Evolutionary conservation across 2,888 invertebrate genomes (phyloP), one percentile per base, ranked within the genome.

Genomic region (Gastracanthus pulcherrimus): DNA sequence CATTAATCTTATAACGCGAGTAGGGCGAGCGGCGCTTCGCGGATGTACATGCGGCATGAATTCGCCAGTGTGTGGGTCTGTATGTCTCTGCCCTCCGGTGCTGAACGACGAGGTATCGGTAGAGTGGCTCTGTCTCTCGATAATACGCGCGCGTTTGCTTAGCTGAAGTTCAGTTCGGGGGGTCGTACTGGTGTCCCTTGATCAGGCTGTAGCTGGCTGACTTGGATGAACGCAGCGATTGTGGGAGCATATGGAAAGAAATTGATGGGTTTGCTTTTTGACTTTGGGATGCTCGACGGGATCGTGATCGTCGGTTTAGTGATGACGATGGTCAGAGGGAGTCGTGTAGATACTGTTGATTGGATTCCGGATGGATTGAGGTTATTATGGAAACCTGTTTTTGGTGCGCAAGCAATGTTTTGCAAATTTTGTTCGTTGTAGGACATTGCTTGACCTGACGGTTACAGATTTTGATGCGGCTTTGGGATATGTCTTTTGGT

Each of bases 1-100:
- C 90, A 90, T 91, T 90, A 90, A 91, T 91, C 90, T 90, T 90
- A 88, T 89, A 89, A 89, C 86, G 88, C 19, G 51, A 66, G 13
- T 55, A 16, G 45, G 34, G 34, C 51, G 31, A 45, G 13, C 38
- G 23, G 41, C 45, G 41, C n/a, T 62, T 62, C 19, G 6, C 29
- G 16, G 11, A 55, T 55, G 23, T 55, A 55, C n/a, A n/a, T 38
- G 55, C 38, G 23, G 11, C 45, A 34, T 41, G 38, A 72, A 72
- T 72, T 16, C 16, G 23, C 23, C 13, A 51, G n/a, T 23, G 36
- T 5, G 9, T 13, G 9, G 7, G n/a, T 26, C 23, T 26, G 23
- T 51, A 0, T 51, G 3, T 7, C 26, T 55, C 26, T 55, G 26
- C n/a, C 55, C 26, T 55, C 55, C 55, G 26, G 55, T 55, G 55